phyloP scores from a whole-genome alignment of 1,140 invertebrate species.

The Drosophila virilis region DNA sequence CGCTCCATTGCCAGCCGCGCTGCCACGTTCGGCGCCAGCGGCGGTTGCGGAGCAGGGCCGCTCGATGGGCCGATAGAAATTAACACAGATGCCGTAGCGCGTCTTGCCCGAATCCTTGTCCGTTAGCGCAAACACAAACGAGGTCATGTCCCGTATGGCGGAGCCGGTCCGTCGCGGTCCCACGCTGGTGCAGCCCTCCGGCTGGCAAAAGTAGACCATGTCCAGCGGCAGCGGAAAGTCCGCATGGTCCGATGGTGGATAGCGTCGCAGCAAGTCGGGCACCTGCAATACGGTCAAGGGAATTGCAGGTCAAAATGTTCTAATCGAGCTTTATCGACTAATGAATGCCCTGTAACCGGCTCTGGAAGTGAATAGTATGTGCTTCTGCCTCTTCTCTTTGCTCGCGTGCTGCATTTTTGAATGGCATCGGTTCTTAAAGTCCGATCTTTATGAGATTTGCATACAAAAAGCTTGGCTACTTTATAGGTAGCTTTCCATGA shows the following conservation, averaged over 20 bases:
- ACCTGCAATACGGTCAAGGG: constrained; percentile 85
- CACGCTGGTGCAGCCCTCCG: constrained; percentile 97
- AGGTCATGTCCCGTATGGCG: constrained; percentile 94
- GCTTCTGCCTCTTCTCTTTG: too few species aligned
- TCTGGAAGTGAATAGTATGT: too few species aligned
- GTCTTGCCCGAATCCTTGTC: constrained; percentile 98
- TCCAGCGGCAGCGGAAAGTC: constrained; percentile 98
- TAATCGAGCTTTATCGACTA: too few species aligned
- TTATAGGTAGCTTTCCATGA: too few species aligned
- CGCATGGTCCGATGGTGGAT: constrained; percentile 98
- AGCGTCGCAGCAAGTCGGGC: constrained; percentile 96
- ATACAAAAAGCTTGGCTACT: too few species aligned
- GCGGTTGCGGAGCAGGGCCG: constrained; percentile 75
- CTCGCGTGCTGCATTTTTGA: too few species aligned
- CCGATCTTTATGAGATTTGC: too few species aligned
- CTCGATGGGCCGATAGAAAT: constrained; percentile 97
- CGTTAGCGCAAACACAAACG: constrained; percentile 99
- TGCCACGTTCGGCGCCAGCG: constrained; percentile 49
- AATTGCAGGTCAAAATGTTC: background rate
- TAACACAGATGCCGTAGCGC: constrained; percentile 98
- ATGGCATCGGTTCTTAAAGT: too few species aligned
- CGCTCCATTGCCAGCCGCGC: constrained; percentile 52
- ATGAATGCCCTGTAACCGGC: background rate
- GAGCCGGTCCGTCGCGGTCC: constrained; percentile 91
- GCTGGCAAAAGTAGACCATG: constrained; percentile 99